These are phyloP conservation scores for Pemphredon lugubris DNA, from an alignment of 2,888 invertebrate species.

Conservation along the genomic window DNA sequence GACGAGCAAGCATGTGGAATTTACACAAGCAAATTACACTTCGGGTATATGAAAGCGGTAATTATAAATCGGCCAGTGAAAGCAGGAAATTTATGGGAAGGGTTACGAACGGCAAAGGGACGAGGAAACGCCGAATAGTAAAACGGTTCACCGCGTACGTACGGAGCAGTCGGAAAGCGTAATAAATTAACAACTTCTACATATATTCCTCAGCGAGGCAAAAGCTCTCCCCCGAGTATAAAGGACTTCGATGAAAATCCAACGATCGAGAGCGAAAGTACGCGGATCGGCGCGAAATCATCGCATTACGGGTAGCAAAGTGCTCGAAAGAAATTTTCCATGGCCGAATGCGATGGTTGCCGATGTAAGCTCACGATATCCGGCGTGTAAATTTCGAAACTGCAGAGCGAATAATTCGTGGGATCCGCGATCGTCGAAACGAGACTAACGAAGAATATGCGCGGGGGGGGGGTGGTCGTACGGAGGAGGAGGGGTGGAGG, in stretches of 20 bases:
- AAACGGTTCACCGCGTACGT: constrained; percentile 25
- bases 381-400: constrained; percentile 32
- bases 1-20: constrained; percentile 50
- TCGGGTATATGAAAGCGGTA: constrained; percentile 53
- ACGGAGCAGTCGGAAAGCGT: constrained; percentile 5
- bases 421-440: constrained; percentile 51
- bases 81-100: constrained; percentile 57
- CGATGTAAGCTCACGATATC: no score
- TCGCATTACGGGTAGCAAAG: no score
- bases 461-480: constrained; percentile 39
- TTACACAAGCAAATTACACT: constrained; percentile 64
- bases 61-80: constrained; percentile 63
- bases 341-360: no score
- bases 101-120: constrained; percentile 48
- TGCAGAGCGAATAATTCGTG: constrained; percentile 41
- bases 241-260: no score
- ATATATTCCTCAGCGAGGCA: no score
- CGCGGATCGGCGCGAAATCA: no score
- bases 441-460: constrained; percentile 64
- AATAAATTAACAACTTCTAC: constrained; percentile 42
- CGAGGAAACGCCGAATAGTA: constrained; percentile 54
- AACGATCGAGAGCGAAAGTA: no score
- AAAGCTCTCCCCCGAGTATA: no score
- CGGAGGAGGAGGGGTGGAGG: no score
- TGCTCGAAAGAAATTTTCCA: no score